Evolutionary conservation across 2,113 vertebrate genomes (phyloP).

Genomic region (Vanacampus margaritifer): DNA sequence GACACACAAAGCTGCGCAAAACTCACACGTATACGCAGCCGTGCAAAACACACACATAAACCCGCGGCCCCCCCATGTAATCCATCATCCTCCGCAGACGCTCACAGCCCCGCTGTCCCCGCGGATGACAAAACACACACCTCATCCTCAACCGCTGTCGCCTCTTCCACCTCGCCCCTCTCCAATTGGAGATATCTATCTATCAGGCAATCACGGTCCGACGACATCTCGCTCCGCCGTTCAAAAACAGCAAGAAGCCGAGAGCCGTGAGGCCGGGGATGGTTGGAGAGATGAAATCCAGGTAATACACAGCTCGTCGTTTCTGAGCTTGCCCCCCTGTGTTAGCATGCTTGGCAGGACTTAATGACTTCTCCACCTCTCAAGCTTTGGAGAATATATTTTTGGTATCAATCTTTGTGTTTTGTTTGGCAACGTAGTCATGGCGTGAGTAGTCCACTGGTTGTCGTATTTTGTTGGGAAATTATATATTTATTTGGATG

Average conservation of each 20-base stretch:
- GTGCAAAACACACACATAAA: conserved; percentile 30
- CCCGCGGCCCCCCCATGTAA: conserved; percentile 47
- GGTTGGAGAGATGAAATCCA: conserved; percentile 55
- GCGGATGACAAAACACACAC: conserved; percentile 56
- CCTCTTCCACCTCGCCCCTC: conserved; percentile 33
- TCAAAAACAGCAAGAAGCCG: conserved; percentile 39
- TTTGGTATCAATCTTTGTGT: neutral
- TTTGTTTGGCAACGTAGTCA: neutral
- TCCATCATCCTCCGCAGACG: conserved; percentile 65
- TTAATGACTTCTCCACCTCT: conserved; percentile 70
- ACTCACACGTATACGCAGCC: conserved; percentile 9
- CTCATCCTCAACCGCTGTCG: conserved; percentile 48
- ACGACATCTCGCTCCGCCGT: conserved; percentile 35
- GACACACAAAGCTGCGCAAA: conserved; percentile 17
- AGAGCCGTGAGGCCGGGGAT: conserved; percentile 25
- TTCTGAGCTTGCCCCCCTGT: conserved; percentile 36
- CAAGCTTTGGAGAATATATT: conserved; percentile 55
- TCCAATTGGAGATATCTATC: conserved; percentile 57
- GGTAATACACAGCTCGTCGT: conserved; percentile 38
- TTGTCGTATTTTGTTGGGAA: neutral
- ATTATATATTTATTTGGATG: neutral
- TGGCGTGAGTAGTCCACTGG: neutral
- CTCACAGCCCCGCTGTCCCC: conserved; percentile 41
- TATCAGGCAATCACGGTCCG: conserved; percentile 58
- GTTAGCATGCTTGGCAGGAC: conserved; percentile 69